Evolutionary conservation across 1,140 invertebrate species (phyloP).

Genomic region (Drosophila bocki): DNA sequence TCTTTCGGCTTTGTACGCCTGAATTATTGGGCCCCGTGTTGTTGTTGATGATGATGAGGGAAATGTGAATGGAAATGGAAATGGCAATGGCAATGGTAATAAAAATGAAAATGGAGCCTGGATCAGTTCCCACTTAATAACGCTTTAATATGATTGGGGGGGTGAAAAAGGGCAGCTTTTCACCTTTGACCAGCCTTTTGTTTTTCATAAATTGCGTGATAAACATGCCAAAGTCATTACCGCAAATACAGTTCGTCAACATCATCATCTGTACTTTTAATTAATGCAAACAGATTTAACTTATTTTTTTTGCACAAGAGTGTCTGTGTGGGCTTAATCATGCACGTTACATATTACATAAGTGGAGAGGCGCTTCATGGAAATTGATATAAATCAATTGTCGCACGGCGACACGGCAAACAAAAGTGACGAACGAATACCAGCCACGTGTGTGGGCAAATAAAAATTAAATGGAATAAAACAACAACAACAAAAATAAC

Average conservation of each 20-base stretch:
- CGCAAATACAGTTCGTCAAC: conserved; percentile 70
- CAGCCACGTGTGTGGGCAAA: conserved; percentile 48
- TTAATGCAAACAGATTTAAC: conserved; percentile 83
- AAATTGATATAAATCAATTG: conserved; percentile 83
- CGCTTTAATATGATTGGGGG: conserved; percentile 49
- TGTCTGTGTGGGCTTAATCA: conserved; percentile 32
- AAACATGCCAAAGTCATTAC: conserved; percentile 76
- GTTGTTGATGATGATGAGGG: conserved; percentile 6
- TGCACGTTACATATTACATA: conserved; percentile 64
- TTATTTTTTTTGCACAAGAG: conserved; percentile 41
- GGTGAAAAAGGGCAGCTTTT: not conserved
- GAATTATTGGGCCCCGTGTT: conserved; percentile 49
- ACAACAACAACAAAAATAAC: conserved; percentile 4
- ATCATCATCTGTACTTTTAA: conserved; percentile 62
- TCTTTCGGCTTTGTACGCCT: conserved; percentile 29
- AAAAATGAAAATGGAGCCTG: conserved; percentile 26
- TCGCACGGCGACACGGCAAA: conserved; percentile 43
- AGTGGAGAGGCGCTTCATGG: conserved; percentile 71
- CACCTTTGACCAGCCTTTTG: conserved; percentile 27
- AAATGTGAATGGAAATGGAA: conserved; percentile 9
- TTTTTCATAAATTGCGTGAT: conserved; percentile 65
- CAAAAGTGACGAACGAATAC: conserved; percentile 27
- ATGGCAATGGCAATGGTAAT: not conserved
- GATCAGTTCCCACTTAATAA: conserved; percentile 56
- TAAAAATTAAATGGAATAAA: conserved; percentile 73